Base-by-base conservation (phyloP, 2,113 vertebrate genomes). In the Cygnus atratus region DNA sequence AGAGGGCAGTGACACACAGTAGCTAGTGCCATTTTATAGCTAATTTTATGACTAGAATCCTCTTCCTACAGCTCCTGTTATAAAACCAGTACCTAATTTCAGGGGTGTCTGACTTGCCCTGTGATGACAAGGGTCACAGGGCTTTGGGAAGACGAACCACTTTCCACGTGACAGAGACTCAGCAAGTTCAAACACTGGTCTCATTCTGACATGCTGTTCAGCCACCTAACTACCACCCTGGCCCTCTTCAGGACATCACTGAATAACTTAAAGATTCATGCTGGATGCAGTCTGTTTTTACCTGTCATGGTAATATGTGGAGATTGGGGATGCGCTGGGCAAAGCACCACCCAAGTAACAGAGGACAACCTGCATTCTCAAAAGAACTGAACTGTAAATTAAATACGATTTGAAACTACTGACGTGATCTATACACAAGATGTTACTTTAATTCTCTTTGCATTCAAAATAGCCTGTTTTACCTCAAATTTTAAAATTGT, bases 21-120 rank as follows among this genome's bases (percentile, higher is more conserved):
- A 81, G 52, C 58, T 52, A 57, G 48, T 62, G 37, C 28, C 31
- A 54, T 31, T 96, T 91, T 58, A 66, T 8, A 65, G 68, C 44
- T 86, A 12, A 70, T 91, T 94, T 95, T 71, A 89, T 77, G 26
- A 86, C 39, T 48, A 3, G 28, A 79, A 95, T 44, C 61, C 58
- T 67, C 82, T 89, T 87, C 71, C 59, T 75, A 65, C 29, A 37
- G 75, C 68, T 85, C 59, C 73, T 31, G 16, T 71, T 88, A 71
- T 35, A 78, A 87, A 81, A 87, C 13, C 33, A 15, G 70, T 57
- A 81, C 68, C 76, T 58, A 57, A 55, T 75, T 86, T 61, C 79
- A 57, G 28, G 15, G 55, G 41, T 50, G 90, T 33, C 8, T 35
- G 66, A 66, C 48, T 31, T 72, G 61, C 62, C 88, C 61, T 0